Base-by-base conservation (phyloP, 2,113 vertebrate species). In the Fukomys damarensis region DNA sequence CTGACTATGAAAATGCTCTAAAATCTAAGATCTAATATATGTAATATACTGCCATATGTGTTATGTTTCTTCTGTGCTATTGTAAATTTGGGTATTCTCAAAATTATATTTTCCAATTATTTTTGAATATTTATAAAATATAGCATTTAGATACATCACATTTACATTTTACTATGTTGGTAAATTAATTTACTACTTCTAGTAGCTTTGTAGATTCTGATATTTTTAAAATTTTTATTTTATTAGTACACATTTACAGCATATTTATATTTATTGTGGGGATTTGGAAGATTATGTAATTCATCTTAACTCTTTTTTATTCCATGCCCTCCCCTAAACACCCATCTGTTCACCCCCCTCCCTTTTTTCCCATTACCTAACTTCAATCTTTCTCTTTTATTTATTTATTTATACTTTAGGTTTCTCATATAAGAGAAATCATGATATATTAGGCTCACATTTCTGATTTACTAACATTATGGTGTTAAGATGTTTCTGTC, bases 111-210 rank as follows among this genome's bases (percentile, higher is more conserved):
- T 90, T 58, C 65, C 30, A 93, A 52, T 66, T 74, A 80, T 86
- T 82, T 66, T 52, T 20, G 95, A 35, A 35, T 77, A 65, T 81
- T 89, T 93, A 86, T 72, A 82, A 86, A 74, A 68, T 82, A 68
- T 3, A 86, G n/a, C 49, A 72, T 84, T 76, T 61, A 54, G 38
- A 43, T 24, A 1, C 54, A 54, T 59, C 89, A 46, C 11, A 46
- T 77, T 54, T 88, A 4, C 63, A 79, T 41, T 89, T 76, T 81
- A 13, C 77, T 20, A 80, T 1, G 32, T 88, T 89, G 72, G 22
- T 89, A 84, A 80, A 46, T 87, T 82, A 72, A 74, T 86, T 58
- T 49, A 81, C 76, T 90, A 38, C 14, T 84, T 52, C 20, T 35
- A 28, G 28, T 56, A 61, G 14, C 30, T 82, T 83, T 24, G 30